These are phyloP conservation scores for Muraenolepis orangiensis DNA, from an alignment of 2,797 vertebrate species.

Conservation along the genomic window DNA sequence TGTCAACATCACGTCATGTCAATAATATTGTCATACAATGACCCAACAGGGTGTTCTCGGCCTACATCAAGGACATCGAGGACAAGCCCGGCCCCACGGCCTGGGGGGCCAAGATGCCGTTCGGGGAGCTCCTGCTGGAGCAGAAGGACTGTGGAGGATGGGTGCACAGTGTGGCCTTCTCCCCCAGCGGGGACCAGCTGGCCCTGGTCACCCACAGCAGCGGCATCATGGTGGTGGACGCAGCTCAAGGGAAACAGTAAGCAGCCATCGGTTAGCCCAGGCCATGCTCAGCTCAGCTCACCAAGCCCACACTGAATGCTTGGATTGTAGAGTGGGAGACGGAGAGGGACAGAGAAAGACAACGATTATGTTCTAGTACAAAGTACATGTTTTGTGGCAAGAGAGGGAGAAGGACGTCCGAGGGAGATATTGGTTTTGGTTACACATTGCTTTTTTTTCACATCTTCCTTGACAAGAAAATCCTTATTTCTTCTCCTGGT, in stretches of 20 bases:
- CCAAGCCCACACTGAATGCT: too few relatives aligned
- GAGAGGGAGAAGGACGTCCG: neutral
- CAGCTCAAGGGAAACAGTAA: slow-evolving; percentile 73
- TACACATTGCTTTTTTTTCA: too few relatives aligned
- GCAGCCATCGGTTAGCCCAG: slow-evolving; percentile 24
- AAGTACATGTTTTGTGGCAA: too few relatives aligned
- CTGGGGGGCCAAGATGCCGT: slow-evolving; percentile 82
- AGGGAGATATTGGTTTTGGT: neutral
- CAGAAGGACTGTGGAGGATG: slow-evolving; percentile 79
- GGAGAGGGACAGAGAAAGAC: neutral
- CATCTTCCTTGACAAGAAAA: too few relatives aligned
- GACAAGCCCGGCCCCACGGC: slow-evolving; percentile 78
- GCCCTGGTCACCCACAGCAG: slow-evolving; percentile 80
- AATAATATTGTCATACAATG: neutral
- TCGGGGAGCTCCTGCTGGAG: slow-evolving; percentile 77
- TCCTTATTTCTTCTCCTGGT: too few relatives aligned
- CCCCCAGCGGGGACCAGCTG: slow-evolving; percentile 75
- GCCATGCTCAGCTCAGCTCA: too few relatives aligned
- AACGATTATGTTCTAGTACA: too few relatives aligned
- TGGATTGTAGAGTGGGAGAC: too few relatives aligned
- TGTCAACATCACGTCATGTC: neutral
- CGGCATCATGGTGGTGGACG: slow-evolving; percentile 72
- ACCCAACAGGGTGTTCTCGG: slow-evolving; percentile 70
- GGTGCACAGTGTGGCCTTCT: slow-evolving; percentile 79
- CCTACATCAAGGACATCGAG: slow-evolving; percentile 83